Evolutionary conservation across 2,113 vertebrate genomes (phyloP), one percentile per base, ranked within the genome.

Genomic region (Phycodurus eques): DNA sequence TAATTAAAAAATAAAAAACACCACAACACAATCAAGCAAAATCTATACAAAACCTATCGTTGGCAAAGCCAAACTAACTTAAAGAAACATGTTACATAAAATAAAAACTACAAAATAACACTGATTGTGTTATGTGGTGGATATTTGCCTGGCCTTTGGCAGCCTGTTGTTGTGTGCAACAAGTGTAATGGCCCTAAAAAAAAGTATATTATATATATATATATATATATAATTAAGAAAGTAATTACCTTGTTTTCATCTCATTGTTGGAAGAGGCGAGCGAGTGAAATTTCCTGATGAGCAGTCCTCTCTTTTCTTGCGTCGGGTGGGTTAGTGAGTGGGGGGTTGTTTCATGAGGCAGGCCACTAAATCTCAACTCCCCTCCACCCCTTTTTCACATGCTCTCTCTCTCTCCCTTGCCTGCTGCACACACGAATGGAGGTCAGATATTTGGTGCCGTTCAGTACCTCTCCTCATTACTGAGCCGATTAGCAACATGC

Each of bases 321-420:
- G 74, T 83, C 89, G 89, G 87, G 87, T 82, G 70, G n/a, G 88
- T 83, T 78, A 72, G 80, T 92, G 91, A 73, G 81, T 92, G 91
- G 91, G 91, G 90, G 91, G 90, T 90, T 89, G 87, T 86, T 90
- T 87, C 88, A 89, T 88, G 84, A 83, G 76, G 79, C 81, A 85
- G 76, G 62, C 90, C 90, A 88, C 88, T 91, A 92, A 92, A 93
- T 91, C 91, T 90, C 84, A 67, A 12, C 76, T 83, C 54, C 84
- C 86, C 83, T 83, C 84, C 90, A 85, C 85, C 87, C 83, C 84
- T 82, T 87, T 85, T 88, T 87, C 85, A 85, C 86, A 87, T 86
- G 85, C 76, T 39, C 44, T 46, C 44, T 46, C 77, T 71, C 75
- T 65, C 53, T 46, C 77, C 47, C 62, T 60, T 68, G 31, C 81